A percentile compares a stretch with the other conserved stretches of the same genome.
These are phyloP conservation scores for Ligdia adustata DNA, from an alignment of 2,888 invertebrate species.

Conservation along the genomic window DNA sequence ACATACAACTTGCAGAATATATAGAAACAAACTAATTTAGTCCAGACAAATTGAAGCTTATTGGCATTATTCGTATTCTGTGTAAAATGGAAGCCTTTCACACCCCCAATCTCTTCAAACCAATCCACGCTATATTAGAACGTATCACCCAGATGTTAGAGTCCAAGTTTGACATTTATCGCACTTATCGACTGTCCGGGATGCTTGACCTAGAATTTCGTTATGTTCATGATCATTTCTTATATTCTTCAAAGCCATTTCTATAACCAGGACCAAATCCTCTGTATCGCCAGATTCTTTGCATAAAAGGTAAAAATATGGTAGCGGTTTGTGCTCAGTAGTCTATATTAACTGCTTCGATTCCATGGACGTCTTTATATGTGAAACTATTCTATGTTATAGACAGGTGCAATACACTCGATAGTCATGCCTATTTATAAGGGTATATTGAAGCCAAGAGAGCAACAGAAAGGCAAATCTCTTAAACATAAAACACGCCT, in stretches of 20 bases:
- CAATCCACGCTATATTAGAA: slow-evolving; percentile 27
- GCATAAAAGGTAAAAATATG: too few relatives aligned
- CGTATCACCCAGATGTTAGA: slow-evolving; percentile 22
- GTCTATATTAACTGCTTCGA: not conserved
- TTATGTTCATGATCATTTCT: slow-evolving; percentile 26
- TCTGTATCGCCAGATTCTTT: too few relatives aligned
- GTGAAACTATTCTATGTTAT: not conserved
- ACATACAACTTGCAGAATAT: too few relatives aligned
- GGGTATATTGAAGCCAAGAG: not conserved
- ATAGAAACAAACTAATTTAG: too few relatives aligned
- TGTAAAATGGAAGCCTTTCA: slow-evolving; percentile 27
- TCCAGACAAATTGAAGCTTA: too few relatives aligned
- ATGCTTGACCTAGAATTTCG: slow-evolving; percentile 39
- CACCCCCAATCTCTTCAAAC: slow-evolving; percentile 16
- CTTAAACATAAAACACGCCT: slow-evolving; percentile 31
- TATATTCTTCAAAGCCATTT: too few relatives aligned
- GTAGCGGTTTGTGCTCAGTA: too few relatives aligned
- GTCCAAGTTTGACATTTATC: slow-evolving; percentile 25
- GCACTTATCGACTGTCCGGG: slow-evolving; percentile 24
- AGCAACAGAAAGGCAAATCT: not conserved
- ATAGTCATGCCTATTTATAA: too few relatives aligned
- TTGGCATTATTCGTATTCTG: too few relatives aligned
- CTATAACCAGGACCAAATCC: too few relatives aligned
- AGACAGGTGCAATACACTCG: too few relatives aligned
- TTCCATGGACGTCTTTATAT: not conserved